These are phyloP conservation scores for Oreohelix idahoensis DNA, from an alignment of 1,140 invertebrate species.

Conservation along the genomic window DNA sequence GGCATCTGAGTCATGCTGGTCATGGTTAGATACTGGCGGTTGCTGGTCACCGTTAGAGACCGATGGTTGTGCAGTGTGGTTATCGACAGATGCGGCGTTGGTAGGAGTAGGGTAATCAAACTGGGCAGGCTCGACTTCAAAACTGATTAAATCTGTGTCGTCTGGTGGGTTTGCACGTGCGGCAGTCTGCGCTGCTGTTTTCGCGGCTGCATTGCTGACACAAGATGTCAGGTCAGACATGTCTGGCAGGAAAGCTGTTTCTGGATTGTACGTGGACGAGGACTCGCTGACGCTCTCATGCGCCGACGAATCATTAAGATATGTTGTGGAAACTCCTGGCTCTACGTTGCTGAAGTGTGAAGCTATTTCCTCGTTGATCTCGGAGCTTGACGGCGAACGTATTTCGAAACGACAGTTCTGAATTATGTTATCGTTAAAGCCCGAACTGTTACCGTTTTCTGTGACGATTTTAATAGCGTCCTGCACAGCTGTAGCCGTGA, in stretches of 20 bases:
- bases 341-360: conserved; percentile 32
- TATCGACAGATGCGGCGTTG: neutral
- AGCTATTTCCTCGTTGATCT: conserved; percentile 18
- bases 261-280: conserved; percentile 37
- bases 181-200: neutral
- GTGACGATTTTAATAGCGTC: conserved; percentile 50
- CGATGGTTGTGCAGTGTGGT: neutral
- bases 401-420: too few relatives aligned
- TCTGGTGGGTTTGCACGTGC: neutral
- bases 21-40: neutral
- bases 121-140: neutral
- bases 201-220: neutral
- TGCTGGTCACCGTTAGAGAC: neutral
- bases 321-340: neutral
- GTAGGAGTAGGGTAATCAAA: neutral
- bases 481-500: conserved; percentile 48
- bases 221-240: neutral
- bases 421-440: neutral
- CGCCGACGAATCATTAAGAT: conserved; percentile 22
- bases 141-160: neutral
- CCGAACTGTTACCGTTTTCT: conserved; percentile 37
- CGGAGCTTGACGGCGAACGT: conserved; percentile 12
- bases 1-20: neutral
- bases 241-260: conserved; percentile 22
- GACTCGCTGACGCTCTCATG: conserved; percentile 29